Evolutionary conservation across 2,888 invertebrate species (phyloP).

Genomic region (Ernsta delagoae): DNA sequence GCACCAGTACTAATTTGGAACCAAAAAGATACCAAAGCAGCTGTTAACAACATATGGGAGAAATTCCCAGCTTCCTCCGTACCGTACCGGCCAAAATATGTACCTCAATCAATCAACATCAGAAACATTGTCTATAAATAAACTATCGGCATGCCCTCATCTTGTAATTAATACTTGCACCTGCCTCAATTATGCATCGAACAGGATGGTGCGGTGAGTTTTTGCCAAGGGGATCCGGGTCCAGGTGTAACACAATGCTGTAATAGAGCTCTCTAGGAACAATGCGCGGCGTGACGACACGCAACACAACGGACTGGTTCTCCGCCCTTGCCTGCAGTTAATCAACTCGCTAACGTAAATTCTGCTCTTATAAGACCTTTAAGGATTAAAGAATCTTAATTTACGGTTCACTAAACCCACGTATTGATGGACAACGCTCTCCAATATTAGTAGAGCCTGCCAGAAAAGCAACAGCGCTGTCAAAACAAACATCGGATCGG

Average conservation of each 20-base stretch:
- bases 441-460: not conserved
- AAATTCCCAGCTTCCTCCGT: no score
- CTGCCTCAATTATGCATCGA: slow-evolving; percentile 34
- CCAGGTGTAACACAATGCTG: slow-evolving; percentile 38
- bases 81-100: slow-evolving; percentile 1
- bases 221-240: slow-evolving; percentile 28
- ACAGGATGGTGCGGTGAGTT: slow-evolving; percentile 32
- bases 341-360: slow-evolving; percentile 14
- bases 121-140: slow-evolving; percentile 24
- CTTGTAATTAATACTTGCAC: slow-evolving; percentile 37
- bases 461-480: slow-evolving; percentile 23
- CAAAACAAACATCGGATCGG: slow-evolving; percentile 30
- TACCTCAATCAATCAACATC: slow-evolving; percentile 10
- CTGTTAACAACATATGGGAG: no score
- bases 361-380: slow-evolving; percentile 21
- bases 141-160: slow-evolving; percentile 29
- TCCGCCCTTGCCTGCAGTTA: slow-evolving; percentile 41
- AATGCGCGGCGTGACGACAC: slow-evolving; percentile 39
- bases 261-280: slow-evolving; percentile 36
- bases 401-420: not conserved
- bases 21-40: not conserved
- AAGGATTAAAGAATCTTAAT: not conserved
- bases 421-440: not conserved
- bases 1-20: no score
- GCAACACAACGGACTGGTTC: slow-evolving; percentile 39